A percentile compares a stretch with the other conserved stretches of the same genome.
Conservation (phyloP, 2,797 vertebrate genomes). For the Rhinoraja longicauda region DNA sequence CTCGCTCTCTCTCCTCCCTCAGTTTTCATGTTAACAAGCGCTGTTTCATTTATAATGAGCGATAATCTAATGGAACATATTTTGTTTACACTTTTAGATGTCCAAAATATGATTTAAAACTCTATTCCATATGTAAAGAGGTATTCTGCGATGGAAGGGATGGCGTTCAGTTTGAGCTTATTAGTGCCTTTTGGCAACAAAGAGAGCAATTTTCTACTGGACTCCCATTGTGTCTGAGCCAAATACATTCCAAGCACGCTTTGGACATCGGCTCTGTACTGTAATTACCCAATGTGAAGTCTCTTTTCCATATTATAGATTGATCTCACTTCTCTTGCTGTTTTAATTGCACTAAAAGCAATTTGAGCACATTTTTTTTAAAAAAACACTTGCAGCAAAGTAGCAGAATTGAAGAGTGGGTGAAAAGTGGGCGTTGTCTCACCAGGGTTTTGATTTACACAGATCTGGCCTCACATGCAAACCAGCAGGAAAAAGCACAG, state of each 20-base stretch:
- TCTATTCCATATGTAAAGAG: constrained; percentile 12
- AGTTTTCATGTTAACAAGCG: neutral
- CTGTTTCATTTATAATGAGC: constrained; percentile 7
- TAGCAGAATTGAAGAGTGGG: neutral
- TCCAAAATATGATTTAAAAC: constrained; percentile 32
- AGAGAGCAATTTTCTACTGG: neutral
- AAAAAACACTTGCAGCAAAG: neutral
- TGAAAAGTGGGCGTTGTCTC: neutral
- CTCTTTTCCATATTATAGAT: constrained; percentile 25
- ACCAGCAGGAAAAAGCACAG: neutral
- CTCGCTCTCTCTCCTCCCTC: neutral
- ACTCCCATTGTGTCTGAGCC: neutral
- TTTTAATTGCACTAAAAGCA: constrained; percentile 25
- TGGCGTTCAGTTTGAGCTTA: neutral
- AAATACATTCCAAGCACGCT: neutral
- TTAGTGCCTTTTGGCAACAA: constrained; percentile 15
- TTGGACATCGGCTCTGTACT: constrained; percentile 2
- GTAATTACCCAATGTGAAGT: constrained; percentile 24
- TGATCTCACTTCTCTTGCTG: constrained; percentile 26
- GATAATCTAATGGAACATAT: neutral
- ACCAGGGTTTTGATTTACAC: neutral
- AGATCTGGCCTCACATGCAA: neutral
- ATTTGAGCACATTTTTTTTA: constrained; percentile 18
- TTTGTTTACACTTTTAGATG: neutral
- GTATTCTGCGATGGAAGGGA: neutral